Conservation (phyloP, 1,140 invertebrate species). For the Pectinophora gossypiella region DNA sequence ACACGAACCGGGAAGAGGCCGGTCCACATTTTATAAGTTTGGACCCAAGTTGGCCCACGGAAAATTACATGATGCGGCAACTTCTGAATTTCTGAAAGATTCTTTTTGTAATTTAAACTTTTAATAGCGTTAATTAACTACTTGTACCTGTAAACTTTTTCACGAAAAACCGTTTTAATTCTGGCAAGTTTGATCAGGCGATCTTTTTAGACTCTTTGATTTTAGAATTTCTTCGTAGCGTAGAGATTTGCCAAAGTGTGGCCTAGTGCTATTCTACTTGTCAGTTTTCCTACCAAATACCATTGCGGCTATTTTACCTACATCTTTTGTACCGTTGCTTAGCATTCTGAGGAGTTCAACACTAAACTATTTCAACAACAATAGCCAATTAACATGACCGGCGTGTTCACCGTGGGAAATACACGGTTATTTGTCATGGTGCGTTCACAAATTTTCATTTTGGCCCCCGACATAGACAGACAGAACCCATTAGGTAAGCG, state of each 20-base stretch:
- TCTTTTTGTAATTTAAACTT: no score
- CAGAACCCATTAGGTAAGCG: conserved; percentile 1
- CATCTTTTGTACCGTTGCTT: no score
- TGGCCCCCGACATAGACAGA: neutral
- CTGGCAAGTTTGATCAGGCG: no score
- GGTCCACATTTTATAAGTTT: conserved; percentile 55
- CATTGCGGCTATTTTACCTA: no score
- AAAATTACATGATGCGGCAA: conserved; percentile 51
- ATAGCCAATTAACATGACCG: neutral
- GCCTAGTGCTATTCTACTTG: no score
- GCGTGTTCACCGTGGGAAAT: neutral
- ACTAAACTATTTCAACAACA: neutral
- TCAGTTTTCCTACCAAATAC: no score
- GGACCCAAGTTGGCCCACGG: conserved; percentile 47
- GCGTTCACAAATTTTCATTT: neutral
- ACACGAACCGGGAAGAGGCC: conserved; percentile 30
- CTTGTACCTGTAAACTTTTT: no score
- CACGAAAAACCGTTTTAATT: no score
- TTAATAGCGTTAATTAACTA: no score
- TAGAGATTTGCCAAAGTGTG: no score
- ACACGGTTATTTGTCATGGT: neutral
- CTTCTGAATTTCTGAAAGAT: conserved; percentile 20
- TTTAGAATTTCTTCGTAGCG: no score
- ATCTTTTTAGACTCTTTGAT: no score
- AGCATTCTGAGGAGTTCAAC: neutral